phyloP scores from a whole-genome alignment of 2,113 vertebrate genomes.

The Percina caprodes region DNA sequence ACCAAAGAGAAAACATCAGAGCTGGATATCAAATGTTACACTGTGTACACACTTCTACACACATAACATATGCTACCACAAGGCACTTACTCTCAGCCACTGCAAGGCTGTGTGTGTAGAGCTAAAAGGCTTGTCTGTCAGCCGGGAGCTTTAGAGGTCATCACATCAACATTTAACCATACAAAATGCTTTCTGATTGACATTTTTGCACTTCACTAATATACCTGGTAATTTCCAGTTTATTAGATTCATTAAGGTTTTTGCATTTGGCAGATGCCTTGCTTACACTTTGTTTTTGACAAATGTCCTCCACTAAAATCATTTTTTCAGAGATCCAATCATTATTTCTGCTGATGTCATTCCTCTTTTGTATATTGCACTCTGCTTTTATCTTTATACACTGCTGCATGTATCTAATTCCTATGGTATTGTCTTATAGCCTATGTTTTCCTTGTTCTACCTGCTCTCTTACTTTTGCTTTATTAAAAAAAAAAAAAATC shows the following conservation, averaged over 20 bases:
- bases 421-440: no score
- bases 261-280: conserved; percentile 7
- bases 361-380: background rate
- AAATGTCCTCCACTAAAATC: conserved; percentile 30
- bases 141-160: conserved; percentile 39
- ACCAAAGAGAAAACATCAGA: conserved; percentile 28
- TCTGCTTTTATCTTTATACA: background rate
- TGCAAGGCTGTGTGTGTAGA: conserved; percentile 5
- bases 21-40: conserved; percentile 13
- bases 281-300: background rate
- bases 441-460: background rate
- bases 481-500: no score
- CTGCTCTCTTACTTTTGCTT: background rate
- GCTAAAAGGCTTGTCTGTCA: conserved; percentile 43
- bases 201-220: conserved; percentile 35
- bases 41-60: background rate
- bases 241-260: conserved; percentile 30
- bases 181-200: conserved; percentile 29
- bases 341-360: conserved; percentile 7
- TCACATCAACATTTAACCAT: conserved; percentile 12
- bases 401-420: background rate
- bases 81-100: background rate
- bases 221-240: conserved; percentile 12
- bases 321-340: background rate
- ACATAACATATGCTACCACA: background rate